Evolutionary conservation across 64 coral and sea anemone species (phyloP), one percentile per base, ranked within the genome.

Genomic region (Pocillopora damicornis): DNA sequence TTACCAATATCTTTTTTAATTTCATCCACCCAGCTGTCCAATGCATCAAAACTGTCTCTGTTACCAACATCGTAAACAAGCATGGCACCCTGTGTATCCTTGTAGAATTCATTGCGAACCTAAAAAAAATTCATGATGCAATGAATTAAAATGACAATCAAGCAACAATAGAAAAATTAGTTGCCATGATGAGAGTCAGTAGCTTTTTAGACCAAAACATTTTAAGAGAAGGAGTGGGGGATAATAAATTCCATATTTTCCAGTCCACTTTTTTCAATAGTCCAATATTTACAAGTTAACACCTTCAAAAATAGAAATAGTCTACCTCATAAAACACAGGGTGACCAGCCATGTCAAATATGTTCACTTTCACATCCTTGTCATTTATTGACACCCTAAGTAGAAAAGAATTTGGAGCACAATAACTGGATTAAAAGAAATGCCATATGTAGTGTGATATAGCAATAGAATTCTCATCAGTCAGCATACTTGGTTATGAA

Each of bases 301-400:
- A 61, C 6, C 7, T 61, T 61, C 61, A 13, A 63, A 63, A 63
- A 1, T 63, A 13, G 1, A 63, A n/a, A n/a, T 69, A 23, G 5
- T 18, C 18, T 86, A 93, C 96, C 89, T 98, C 97, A 90, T 99
- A 99, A 89, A 99, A 99, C 15, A 99, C 92, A 79, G 97, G 93
- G 76, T 99, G 97, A 16, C 97, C 97, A 80, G 97, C 97, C 97
- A 99, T 99, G 88, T 99, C 97, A 95, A 99, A 99, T 79, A 99
- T 99, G 82, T 99, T 99, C 15, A 99, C 97, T 95, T 99, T 99
- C 0, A 99, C 80, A 13, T 99, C 97, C 58, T 95, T 95, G 59
- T 92, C 97, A 86, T 95, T 90, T 26, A 99, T 72, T 68, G 80
- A 80, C 13, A 99, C 93, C 67, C 97, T 99, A 60, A 16, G 79